Evolutionary conservation across 2,888 invertebrate species (phyloP).

Genomic region (Tiliacea aurago): DNA sequence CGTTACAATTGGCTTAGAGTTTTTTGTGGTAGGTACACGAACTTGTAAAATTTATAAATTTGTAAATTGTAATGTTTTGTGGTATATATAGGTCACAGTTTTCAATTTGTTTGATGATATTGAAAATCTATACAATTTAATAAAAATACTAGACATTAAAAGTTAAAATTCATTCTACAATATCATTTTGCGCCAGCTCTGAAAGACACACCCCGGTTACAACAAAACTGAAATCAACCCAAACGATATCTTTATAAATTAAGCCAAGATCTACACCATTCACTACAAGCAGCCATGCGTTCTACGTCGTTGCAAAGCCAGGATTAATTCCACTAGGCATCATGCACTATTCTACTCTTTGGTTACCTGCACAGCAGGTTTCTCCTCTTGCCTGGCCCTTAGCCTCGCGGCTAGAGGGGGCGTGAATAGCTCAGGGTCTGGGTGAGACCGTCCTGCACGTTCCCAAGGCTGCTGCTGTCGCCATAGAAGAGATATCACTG

Average conservation of each 20-base stretch:
- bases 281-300: constrained; percentile 45
- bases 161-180: background rate
- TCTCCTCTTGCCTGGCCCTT: constrained; percentile 68
- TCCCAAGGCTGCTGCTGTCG: constrained; percentile 84
- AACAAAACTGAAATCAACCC: constrained; percentile 8
- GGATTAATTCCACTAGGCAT: constrained; percentile 5
- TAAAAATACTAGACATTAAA: background rate
- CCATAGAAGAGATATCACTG: constrained; percentile 79
- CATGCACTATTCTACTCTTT: constrained; percentile 52
- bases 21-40: too few species aligned
- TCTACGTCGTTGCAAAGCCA: constrained; percentile 5
- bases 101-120: too few species aligned
- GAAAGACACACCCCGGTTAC: background rate
- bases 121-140: too few species aligned
- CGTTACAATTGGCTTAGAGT: too few species aligned
- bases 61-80: too few species aligned
- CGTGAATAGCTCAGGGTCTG: constrained; percentile 85
- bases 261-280: background rate
- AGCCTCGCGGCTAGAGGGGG: constrained; percentile 81
- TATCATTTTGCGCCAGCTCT: background rate
- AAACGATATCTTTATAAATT: background rate
- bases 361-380: constrained; percentile 76
- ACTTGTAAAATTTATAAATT: too few species aligned
- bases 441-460: constrained; percentile 73
- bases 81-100: too few species aligned